Percentiles rank a stretch among this genome's conserved stretches.
Conservation (phyloP, 2,797 vertebrate genomes). For the Falco peregrinus region DNA sequence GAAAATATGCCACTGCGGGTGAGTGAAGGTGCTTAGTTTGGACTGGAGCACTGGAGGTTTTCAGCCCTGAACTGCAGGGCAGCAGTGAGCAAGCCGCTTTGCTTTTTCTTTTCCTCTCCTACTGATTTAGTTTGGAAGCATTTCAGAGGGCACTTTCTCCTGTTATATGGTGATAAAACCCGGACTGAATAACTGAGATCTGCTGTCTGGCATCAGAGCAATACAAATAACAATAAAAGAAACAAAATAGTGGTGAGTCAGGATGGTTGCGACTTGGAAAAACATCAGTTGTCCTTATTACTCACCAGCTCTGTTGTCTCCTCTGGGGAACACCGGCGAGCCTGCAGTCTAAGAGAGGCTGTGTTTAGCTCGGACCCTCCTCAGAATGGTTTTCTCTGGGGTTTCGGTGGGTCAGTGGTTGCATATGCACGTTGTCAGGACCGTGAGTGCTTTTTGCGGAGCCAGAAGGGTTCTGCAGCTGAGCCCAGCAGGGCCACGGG, state of each 20-base stretch:
- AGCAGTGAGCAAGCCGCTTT: not conserved
- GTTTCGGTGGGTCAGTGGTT: not conserved
- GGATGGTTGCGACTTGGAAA: constrained; percentile 40
- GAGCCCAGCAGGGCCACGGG: not conserved
- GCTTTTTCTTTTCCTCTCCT: not conserved
- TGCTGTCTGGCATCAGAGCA: constrained; percentile 38
- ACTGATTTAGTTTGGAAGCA: not conserved
- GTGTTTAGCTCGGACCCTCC: not conserved
- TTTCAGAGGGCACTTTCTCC: constrained; percentile 27
- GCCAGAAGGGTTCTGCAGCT: not conserved
- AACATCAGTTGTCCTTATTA: constrained; percentile 32
- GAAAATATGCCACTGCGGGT: not conserved
- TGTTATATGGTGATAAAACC: constrained; percentile 30
- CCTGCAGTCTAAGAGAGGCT: not conserved
- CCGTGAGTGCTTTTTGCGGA: not conserved
- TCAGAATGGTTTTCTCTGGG: not conserved
- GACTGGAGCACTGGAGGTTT: not conserved
- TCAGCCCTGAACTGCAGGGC: not conserved
- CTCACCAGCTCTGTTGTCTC: not conserved
- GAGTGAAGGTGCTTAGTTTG: not conserved
- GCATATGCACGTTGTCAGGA: not conserved
- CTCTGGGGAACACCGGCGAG: not conserved
- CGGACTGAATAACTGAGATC: constrained; percentile 21
- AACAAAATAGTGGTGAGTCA: constrained; percentile 46
- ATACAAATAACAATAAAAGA: constrained; percentile 55